These are phyloP conservation scores for Emydoidea blandingii DNA, from an alignment of 2,797 vertebrate species.

Conservation along the genomic window DNA sequence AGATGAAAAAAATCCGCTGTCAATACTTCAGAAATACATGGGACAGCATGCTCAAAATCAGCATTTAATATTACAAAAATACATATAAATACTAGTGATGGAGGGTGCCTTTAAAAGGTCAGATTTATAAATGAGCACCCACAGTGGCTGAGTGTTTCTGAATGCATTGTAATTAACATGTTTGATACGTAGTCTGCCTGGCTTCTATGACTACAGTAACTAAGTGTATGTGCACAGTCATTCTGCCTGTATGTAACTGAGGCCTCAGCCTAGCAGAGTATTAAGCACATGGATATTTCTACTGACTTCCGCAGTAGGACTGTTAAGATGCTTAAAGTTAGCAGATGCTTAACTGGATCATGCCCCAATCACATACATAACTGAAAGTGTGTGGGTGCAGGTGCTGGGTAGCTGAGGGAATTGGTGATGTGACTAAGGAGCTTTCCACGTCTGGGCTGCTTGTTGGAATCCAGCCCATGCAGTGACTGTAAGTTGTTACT, in stretches of 20 bases:
- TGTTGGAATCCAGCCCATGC: not conserved
- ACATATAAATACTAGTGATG: not conserved
- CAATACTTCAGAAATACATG: not conserved
- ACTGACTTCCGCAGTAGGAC: not conserved
- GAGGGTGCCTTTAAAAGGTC: not conserved
- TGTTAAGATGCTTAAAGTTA: not conserved
- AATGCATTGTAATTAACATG: not conserved
- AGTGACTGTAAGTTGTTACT: not conserved
- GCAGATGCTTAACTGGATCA: not conserved
- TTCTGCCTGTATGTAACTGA: not conserved
- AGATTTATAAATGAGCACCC: not conserved
- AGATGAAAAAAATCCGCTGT: not conserved
- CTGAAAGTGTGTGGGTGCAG: not conserved
- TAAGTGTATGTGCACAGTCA: not conserved
- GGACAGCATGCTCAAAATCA: not conserved
- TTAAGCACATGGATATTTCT: not conserved
- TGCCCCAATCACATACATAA: not conserved
- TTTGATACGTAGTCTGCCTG: not conserved
- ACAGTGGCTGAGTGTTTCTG: not conserved
- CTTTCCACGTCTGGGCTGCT: not conserved
- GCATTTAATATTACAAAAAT: not conserved
- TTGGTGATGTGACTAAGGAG: fast-evolving
- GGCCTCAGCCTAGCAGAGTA: not conserved
- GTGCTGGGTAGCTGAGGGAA: not conserved
- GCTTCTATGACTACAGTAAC: not conserved